phyloP scores from a whole-genome alignment of 1,140 invertebrate species.

The Ceratitis capitata region DNA sequence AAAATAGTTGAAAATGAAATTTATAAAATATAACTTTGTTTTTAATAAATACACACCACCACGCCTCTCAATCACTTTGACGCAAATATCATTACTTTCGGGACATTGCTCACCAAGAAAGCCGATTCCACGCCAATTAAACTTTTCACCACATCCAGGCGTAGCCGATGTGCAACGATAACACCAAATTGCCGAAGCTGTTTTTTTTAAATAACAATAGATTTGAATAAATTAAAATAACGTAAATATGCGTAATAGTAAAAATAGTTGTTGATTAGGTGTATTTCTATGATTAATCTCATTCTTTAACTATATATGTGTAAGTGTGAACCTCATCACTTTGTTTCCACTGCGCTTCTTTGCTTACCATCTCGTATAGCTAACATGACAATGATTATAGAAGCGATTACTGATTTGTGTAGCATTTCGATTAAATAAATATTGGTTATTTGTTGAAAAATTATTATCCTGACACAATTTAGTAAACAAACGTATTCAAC shows the following conservation, averaged over 20 bases:
- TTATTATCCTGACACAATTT: background rate
- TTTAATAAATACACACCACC: conserved; percentile 72
- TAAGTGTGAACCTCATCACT: too few species aligned
- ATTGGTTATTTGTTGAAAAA: too few species aligned
- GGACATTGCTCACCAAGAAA: conserved; percentile 79
- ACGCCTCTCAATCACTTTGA: conserved; percentile 89
- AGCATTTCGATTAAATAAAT: background rate
- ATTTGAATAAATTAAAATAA: background rate
- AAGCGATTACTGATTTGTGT: background rate
- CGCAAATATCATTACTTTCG: conserved; percentile 86
- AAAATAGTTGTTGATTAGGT: background rate
- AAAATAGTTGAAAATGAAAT: background rate
- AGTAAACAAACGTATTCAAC: background rate
- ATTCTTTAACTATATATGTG: background rate
- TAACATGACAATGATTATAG: background rate
- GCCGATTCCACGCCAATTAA: conserved; percentile 81
- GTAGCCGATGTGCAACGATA: conserved; percentile 90
- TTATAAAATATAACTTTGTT: background rate
- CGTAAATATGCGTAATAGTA: too few species aligned
- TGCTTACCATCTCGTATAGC: background rate
- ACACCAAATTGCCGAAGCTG: conserved; percentile 77
- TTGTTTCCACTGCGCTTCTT: background rate
- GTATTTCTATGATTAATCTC: background rate
- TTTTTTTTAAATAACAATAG: conserved; percentile 12
- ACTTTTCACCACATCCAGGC: conserved; percentile 84